These are phyloP conservation scores for Adelognathus sp. DNA, from an alignment of 2,888 invertebrate species.

Conservation along the genomic window DNA sequence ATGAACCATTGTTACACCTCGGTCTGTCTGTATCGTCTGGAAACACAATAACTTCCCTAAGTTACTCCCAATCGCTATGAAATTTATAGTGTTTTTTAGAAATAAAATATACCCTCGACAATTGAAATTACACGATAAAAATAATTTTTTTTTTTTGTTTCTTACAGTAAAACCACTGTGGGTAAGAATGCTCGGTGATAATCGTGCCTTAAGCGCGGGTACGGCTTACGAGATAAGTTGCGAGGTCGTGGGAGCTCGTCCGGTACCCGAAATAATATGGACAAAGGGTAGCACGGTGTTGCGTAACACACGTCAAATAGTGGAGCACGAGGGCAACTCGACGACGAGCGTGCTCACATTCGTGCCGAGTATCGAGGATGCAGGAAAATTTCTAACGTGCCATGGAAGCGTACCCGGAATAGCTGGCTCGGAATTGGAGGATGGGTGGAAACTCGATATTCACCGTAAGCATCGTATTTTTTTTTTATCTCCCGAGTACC, in stretches of 20 bases:
- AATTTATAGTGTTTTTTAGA: background rate
- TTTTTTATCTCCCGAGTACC: background rate
- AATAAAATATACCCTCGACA: background rate
- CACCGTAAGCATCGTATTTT: constrained; percentile 88
- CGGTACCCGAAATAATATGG: constrained; percentile 90
- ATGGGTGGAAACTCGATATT: constrained; percentile 91
- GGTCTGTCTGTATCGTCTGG: no score
- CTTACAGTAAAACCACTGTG: constrained; percentile 88
- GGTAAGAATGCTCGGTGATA: constrained; percentile 87
- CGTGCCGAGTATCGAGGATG: constrained; percentile 90
- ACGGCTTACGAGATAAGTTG: constrained; percentile 88
- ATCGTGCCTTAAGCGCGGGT: constrained; percentile 88
- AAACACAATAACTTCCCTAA: no score
- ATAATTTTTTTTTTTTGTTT: constrained; percentile 23
- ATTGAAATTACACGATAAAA: no score
- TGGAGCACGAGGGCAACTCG: constrained; percentile 88
- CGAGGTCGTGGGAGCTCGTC: constrained; percentile 88
- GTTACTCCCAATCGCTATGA: background rate
- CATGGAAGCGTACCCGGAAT: constrained; percentile 90
- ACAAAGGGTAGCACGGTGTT: constrained; percentile 88
- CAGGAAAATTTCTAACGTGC: constrained; percentile 89
- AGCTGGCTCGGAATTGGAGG: constrained; percentile 89
- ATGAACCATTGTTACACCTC: no score
- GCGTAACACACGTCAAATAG: constrained; percentile 86
- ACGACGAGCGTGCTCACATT: constrained; percentile 90